phyloP scores from a whole-genome alignment of 2,113 vertebrate genomes.

The Aix galericulata region DNA sequence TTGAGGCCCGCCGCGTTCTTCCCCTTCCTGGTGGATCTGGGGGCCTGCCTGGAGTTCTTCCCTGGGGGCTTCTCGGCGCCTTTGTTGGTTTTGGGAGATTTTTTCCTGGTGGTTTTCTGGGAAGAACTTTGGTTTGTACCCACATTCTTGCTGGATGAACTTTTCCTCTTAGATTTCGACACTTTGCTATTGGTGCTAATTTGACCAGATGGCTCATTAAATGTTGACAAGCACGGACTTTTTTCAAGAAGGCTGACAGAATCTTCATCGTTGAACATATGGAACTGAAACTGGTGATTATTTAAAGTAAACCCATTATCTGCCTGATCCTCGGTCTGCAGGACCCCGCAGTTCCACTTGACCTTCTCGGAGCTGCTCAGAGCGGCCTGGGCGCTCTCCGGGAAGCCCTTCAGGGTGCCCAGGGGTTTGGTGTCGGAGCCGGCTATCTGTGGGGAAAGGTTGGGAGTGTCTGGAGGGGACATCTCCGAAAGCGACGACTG shows the following conservation, averaged over 20 bases:
- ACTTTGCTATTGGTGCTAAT: slow-evolving; percentile 84
- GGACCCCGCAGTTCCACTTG: slow-evolving; percentile 90
- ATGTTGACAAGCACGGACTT: slow-evolving; percentile 81
- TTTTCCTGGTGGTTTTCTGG: slow-evolving; percentile 92
- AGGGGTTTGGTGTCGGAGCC: slow-evolving; percentile 87
- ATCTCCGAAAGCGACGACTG: slow-evolving; percentile 96
- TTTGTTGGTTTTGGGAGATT: slow-evolving; percentile 90
- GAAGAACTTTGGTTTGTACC: slow-evolving; percentile 81
- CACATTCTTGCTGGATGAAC: slow-evolving; percentile 85
- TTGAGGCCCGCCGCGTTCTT: slow-evolving; percentile 85
- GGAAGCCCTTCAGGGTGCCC: slow-evolving; percentile 86
- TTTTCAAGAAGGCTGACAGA: slow-evolving; percentile 87
- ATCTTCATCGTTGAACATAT: slow-evolving; percentile 93
- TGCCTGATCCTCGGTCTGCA: slow-evolving; percentile 84
- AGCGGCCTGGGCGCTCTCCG: slow-evolving; percentile 81
- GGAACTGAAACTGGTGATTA: slow-evolving; percentile 92
- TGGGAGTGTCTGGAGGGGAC: slow-evolving; percentile 96
- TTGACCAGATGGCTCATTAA: slow-evolving; percentile 86
- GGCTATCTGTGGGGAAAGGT: slow-evolving; percentile 93
- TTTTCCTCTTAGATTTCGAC: slow-evolving; percentile 94
- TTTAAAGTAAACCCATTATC: slow-evolving; percentile 87
- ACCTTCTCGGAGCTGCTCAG: slow-evolving; percentile 85
- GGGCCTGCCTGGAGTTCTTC: slow-evolving; percentile 88
- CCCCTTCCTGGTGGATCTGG: slow-evolving; percentile 91
- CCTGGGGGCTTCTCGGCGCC: slow-evolving; percentile 83